phyloP scores from a whole-genome alignment of 2,888 invertebrate species.

The Cephus pygmeus region DNA sequence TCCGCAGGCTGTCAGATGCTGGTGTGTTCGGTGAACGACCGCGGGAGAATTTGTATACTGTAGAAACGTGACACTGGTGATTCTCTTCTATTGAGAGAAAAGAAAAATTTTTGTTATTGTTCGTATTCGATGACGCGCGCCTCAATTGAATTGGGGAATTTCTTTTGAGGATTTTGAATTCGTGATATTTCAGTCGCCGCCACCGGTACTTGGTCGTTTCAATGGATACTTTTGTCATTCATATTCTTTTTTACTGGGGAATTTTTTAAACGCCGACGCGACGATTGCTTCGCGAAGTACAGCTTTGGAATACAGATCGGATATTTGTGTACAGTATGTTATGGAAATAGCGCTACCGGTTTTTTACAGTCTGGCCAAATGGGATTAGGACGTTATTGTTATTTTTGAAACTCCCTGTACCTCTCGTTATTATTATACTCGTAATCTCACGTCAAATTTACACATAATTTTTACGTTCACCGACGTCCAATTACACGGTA shows the following conservation, averaged over 20 bases:
- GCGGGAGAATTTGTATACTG: neutral
- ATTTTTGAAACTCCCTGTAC: neutral
- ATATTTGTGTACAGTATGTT: neutral
- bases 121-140: neutral
- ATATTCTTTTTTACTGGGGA: neutral
- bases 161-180: neutral
- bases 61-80: neutral
- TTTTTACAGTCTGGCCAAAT: neutral
- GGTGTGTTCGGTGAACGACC: neutral
- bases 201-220: neutral
- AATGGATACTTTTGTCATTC: neutral
- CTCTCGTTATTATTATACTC: neutral
- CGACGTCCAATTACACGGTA: neutral
- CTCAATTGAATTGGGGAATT: neutral
- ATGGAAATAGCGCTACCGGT: neutral
- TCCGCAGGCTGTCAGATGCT: neutral
- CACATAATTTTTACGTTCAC: neutral
- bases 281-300: neutral
- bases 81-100: neutral
- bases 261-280: neutral
- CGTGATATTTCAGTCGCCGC: neutral
- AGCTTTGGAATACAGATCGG: neutral
- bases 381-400: neutral
- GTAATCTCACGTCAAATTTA: neutral
- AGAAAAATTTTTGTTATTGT: neutral